Evolutionary conservation across 2,888 invertebrate genomes (phyloP), one percentile per base, ranked within the genome.

Genomic region (Stenodera caucasica): DNA sequence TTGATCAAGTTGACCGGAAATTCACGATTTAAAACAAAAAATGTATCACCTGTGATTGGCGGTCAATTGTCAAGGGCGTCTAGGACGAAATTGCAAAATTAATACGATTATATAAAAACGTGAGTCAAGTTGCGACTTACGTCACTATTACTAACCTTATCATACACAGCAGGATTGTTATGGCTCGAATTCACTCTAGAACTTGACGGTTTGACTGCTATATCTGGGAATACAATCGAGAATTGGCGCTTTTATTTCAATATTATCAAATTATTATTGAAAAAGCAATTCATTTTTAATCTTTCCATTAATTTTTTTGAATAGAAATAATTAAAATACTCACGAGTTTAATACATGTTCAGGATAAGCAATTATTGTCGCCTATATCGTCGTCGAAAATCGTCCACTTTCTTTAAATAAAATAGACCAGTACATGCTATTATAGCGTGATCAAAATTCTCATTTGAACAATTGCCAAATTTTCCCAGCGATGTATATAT

Each of bases 391-490:
- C 9, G 21, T 45, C 3, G 45, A 26, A 26, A 45, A 18, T 40
- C 18, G 37, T 40, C n/a, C n/a, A 26, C 2, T 21, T 12, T 11
- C 7, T 8, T 45, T 45, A 11, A 15, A 12, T 45, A 45, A 18
- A 45, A 5, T 37, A 37, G 15, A 15, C 37, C 7, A 35, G 21
- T n/a, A 26, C 52, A 52, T 33, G 52, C 14, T 8, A 52, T 52
- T 52, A 30, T 21, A 18, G 33, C 52, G 32, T 52, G 52, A 30
- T 52, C 32, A 32, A 21, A 9, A 52, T 52, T 52, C n/a, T 52
- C 52, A 32, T 52, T 52, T 52, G 52, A 33, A 33, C 12, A 6
- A 33, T 6, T 12, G 52, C 52, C 52, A 52, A 33, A 45, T 2
- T 45, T 21, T 18, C 45, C 37, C 11, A 45, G 12, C 14, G 14